Base-by-base conservation (phyloP, 1,140 invertebrate species). In the Cherax destructor region DNA sequence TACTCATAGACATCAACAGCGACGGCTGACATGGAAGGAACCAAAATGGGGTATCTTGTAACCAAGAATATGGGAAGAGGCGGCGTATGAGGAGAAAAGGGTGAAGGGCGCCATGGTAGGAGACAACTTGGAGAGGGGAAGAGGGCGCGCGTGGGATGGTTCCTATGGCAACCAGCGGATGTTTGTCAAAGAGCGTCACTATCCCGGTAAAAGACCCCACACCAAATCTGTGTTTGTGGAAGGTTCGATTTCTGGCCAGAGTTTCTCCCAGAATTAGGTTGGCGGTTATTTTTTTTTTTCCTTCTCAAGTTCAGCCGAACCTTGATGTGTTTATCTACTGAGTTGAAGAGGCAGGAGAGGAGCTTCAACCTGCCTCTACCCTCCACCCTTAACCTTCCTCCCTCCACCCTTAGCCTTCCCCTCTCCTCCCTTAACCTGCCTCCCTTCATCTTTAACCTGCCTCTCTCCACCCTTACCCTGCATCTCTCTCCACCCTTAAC, bases 131-230 rank as follows among this genome's bases (percentile, higher is more conserved):
- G 65, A 21, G 11, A 18, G 16, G 24, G 69, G 9, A n/a, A n/a
- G n/a, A 9, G 24, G 69, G n/a, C 7, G 69, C 69, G 69, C 69
- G 69, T 74, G 69, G 69, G 69, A 74, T 74, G 69, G 69, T 74
- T 74, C 69, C 69, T 74, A 74, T 74, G 24, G 69, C 69, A 74
- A 74, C 69, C 69, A 74, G n/a, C 69, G 69, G 69, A 74, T 74
- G 69, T 74, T 74, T 74, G 69, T 74, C 69, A 74, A 74, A 74
- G 69, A 10, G n/a, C 69, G 69, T 74, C 69, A 74, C 69, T 74
- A 1, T 30, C 69, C 69, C 24, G 69, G 69, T 74, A 74, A 74
- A 74, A 74, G 69, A 74, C n/a, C n/a, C 69, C 69, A 74, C n/a
- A 74, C 7, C 69, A 74, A 74, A 74, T 74, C 69, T 74, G 69